A percentile compares a stretch with the other conserved stretches of the same genome.
These are phyloP conservation scores for Stegodyphus dumicola DNA, from an alignment of 1,140 invertebrate species.

Conservation along the genomic window DNA sequence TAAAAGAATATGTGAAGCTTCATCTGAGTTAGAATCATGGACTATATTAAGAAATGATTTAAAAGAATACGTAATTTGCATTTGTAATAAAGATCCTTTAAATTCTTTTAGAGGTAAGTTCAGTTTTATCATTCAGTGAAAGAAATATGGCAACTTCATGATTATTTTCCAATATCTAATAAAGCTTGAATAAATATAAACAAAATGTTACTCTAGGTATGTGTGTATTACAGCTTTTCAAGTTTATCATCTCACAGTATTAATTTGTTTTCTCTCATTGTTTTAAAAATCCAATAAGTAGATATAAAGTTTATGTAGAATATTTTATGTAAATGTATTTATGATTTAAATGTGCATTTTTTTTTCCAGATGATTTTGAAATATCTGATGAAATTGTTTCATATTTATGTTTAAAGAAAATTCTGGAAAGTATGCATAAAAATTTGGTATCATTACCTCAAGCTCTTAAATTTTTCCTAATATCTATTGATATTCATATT, in stretches of 20 bases:
- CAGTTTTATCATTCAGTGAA: not conserved
- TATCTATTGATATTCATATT: slow-evolving; percentile 14
- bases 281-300: not conserved
- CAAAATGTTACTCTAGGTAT: not conserved
- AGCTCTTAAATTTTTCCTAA: slow-evolving; percentile 19
- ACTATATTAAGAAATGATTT: slow-evolving; percentile 8
- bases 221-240: not conserved
- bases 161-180: not conserved
- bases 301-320: not conserved
- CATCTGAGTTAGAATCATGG: slow-evolving; percentile 1
- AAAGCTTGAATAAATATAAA: not conserved
- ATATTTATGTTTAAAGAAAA: slow-evolving; percentile 24
- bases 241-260: not conserved
- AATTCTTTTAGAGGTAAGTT: slow-evolving; percentile 25
- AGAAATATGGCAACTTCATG: not conserved
- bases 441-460: slow-evolving; percentile 11
- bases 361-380: slow-evolving; percentile 32
- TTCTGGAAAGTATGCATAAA: slow-evolving; percentile 20
- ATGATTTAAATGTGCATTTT: not conserved
- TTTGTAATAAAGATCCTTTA: slow-evolving; percentile 20
- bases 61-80: slow-evolving; percentile 18
- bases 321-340: not conserved
- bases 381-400: slow-evolving; percentile 19
- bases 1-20: not conserved
- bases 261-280: not conserved